Conservation (phyloP, 2,888 invertebrate species). For the Balanococcus diminutus region DNA sequence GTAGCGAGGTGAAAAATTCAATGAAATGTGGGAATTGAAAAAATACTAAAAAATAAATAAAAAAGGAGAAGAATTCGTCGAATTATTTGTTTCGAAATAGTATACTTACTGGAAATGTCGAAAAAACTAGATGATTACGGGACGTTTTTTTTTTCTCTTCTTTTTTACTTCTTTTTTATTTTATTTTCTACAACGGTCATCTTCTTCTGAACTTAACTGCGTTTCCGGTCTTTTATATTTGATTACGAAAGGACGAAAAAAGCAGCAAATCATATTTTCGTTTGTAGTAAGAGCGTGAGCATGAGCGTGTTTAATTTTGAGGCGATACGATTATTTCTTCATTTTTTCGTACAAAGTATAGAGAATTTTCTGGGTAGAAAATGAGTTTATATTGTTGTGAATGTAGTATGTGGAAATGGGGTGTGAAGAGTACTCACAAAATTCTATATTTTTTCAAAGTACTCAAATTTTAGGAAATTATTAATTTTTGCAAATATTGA, state of each 20-base stretch:
- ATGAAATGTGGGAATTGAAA: background rate
- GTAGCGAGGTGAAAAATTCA: slow-evolving; percentile 2
- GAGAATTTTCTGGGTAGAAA: too few species aligned
- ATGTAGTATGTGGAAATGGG: too few species aligned
- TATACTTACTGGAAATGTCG: background rate
- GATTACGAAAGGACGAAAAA: slow-evolving; percentile 18
- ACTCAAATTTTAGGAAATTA: too few species aligned
- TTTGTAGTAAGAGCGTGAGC: background rate
- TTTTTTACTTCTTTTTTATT: too few species aligned
- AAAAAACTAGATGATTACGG: background rate
- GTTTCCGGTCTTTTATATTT: slow-evolving; percentile 17
- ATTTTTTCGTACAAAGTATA: too few species aligned
- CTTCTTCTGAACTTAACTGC: background rate
- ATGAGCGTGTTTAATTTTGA: background rate
- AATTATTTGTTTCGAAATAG: background rate
- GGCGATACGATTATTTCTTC: too few species aligned
- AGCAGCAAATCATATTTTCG: slow-evolving; percentile 31
- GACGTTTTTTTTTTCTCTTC: background rate
- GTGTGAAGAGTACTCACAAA: too few species aligned
- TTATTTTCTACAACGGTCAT: slow-evolving; percentile 18
- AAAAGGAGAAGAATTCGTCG: background rate
- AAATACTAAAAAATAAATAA: background rate
- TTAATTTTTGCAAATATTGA: too few species aligned
- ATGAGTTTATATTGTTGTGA: too few species aligned
- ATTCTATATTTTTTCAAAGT: too few species aligned